phyloP scores from a whole-genome alignment of 2,888 invertebrate genomes.

The Melolontha melolontha region DNA sequence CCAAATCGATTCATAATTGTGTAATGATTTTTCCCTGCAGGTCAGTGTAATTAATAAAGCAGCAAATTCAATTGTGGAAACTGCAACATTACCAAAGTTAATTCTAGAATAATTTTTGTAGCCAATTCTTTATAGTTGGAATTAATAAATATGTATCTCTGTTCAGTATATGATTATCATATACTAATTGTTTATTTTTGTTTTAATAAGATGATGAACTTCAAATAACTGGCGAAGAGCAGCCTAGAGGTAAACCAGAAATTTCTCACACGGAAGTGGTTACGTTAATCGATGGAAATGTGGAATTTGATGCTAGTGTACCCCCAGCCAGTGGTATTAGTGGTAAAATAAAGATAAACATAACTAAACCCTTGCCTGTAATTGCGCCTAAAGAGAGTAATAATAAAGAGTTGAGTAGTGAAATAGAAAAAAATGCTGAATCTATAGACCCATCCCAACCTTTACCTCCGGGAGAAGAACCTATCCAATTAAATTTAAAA shows the following conservation, averaged over 20 bases:
- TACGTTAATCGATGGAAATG: constrained; percentile 83
- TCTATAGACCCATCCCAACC: constrained; percentile 66
- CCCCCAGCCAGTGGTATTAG: constrained; percentile 59
- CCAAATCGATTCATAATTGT: no score
- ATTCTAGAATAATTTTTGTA: no score
- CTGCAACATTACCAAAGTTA: no score
- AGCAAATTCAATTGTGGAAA: no score
- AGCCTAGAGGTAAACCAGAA: constrained; percentile 61
- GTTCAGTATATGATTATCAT: not conserved
- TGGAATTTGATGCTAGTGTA: constrained; percentile 67
- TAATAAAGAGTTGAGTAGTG: constrained; percentile 55
- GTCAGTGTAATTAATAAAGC: no score
- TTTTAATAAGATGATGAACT: constrained; percentile 31
- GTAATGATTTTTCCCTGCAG: no score
- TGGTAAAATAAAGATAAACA: constrained; percentile 84
- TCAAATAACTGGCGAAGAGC: constrained; percentile 67
- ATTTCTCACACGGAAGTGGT: constrained; percentile 70
- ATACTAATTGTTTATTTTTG: constrained; percentile 1
- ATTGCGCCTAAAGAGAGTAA: constrained; percentile 65
- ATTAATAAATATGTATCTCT: no score
- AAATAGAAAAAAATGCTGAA: constrained; percentile 51
- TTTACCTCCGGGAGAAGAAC: constrained; percentile 71
- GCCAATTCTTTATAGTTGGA: no score
- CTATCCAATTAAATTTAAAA: constrained; percentile 71
- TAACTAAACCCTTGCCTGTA: constrained; percentile 75